A percentile compares a stretch with the other conserved stretches of the same genome.
phyloP scores from a whole-genome alignment of 2,888 invertebrate genomes.

The Masnerella sp. region DNA sequence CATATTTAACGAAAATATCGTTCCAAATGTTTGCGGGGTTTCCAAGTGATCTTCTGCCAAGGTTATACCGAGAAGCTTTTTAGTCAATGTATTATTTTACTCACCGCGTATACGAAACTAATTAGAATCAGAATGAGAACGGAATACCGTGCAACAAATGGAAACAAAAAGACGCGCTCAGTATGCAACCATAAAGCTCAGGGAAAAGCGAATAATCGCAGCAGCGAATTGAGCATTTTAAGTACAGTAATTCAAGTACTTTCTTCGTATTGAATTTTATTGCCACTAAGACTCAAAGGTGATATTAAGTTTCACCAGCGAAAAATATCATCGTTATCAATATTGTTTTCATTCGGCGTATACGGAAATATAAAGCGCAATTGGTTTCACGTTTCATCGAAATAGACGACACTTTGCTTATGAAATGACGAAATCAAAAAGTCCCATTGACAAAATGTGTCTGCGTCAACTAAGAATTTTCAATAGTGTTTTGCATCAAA shows the following conservation, averaged over 20 bases:
- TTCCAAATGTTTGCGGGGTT: too few relatives aligned
- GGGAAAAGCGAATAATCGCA: constrained; percentile 52
- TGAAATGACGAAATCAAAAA: constrained; percentile 7
- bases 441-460: too few relatives aligned
- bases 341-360: constrained; percentile 31
- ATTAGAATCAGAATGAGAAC: constrained; percentile 52
- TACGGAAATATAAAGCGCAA: constrained; percentile 31
- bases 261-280: constrained; percentile 50
- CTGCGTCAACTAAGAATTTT: not conserved
- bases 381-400: constrained; percentile 25
- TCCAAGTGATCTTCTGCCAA: constrained; percentile 25
- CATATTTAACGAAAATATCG: too few relatives aligned
- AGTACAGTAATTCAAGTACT: constrained; percentile 50
- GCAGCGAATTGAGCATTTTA: constrained; percentile 53
- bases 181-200: constrained; percentile 42
- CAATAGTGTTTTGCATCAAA: too few relatives aligned
- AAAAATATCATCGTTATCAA: constrained; percentile 17
- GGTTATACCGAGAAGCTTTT: constrained; percentile 35
- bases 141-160: constrained; percentile 43
- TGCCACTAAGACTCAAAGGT: constrained; percentile 43
- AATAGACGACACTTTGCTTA: not conserved
- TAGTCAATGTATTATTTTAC: constrained; percentile 52
- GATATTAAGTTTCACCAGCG: constrained; percentile 43
- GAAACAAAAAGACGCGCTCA: constrained; percentile 47
- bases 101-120: constrained; percentile 51